A percentile compares a stretch with the other conserved stretches of the same genome.
phyloP scores from a whole-genome alignment of 2,113 vertebrate genomes.

The Microcebus griseorufus region DNA sequence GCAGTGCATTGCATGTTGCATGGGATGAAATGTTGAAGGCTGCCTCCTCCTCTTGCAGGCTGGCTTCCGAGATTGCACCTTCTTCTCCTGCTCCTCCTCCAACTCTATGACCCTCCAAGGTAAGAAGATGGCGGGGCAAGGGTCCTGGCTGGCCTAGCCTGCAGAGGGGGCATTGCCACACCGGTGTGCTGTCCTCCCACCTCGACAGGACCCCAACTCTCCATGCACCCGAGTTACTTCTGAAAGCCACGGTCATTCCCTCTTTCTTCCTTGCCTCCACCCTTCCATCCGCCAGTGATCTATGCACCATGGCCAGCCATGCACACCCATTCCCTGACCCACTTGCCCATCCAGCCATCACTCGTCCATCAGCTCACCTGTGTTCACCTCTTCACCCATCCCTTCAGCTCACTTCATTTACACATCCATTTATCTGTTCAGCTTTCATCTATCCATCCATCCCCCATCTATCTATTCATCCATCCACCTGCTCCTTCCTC shows the following conservation, averaged over 20 bases:
- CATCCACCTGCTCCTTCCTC: not conserved
- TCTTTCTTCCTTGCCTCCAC: not conserved
- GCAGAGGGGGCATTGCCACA: not conserved
- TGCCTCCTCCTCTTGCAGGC: not conserved
- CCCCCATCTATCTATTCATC: too few relatives aligned
- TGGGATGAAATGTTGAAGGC: conserved; percentile 38
- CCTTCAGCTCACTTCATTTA: not conserved
- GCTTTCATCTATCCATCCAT: not conserved
- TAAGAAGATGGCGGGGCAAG: not conserved
- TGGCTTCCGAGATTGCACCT: conserved; percentile 42
- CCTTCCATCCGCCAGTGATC: not conserved
- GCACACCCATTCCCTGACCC: too few relatives aligned
- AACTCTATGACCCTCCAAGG: conserved; percentile 55
- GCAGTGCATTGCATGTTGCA: not conserved
- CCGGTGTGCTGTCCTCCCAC: not conserved
- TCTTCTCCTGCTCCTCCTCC: conserved; percentile 21
- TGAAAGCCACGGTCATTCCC: not conserved
- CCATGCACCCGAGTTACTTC: not conserved
- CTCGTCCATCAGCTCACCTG: not conserved
- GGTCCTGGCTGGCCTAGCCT: not conserved
- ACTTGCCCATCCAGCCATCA: not conserved
- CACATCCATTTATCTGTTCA: not conserved
- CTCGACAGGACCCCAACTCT: not conserved
- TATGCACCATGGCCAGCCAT: not conserved
- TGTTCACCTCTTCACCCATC: not conserved